Base-by-base conservation (phyloP, 2,113 vertebrate species). In the Gobio gobio region DNA sequence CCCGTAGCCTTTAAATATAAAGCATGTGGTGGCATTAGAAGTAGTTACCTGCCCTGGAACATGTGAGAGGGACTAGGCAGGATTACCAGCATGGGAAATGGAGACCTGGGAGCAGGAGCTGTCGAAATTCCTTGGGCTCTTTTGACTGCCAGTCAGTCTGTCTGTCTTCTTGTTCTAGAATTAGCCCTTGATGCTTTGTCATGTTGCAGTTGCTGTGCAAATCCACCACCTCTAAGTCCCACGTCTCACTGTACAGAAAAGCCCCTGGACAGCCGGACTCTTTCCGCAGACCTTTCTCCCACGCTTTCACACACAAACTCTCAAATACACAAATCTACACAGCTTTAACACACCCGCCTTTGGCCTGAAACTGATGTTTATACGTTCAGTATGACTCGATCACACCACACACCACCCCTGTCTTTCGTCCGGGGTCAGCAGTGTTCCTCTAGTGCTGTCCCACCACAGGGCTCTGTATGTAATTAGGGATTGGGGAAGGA, bases 51-150 rank as follows among this genome's bases (percentile, higher is more conserved):
- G 92, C 86, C 84, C 89, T 83, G 84, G 88, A 91, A 88, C 89
- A 85, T 90, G 90, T 90, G 91, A 88, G 91, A 87, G 89, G 91
- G 92, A 90, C 91, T 87, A 91, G 77, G 90, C 75, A 77, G 90
- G 93, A 93, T 94, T 92, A 92, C 87, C 22, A 83, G 72, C 47
- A 58, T 86, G 87, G 89, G 90, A 92, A 93, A 92, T 86, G 36
- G 92, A 93, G 92, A 94, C 92, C 94, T 93, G 90, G 90, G 87
- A 91, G 89, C 80, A 89, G 90, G 92, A 93, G 93, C 92, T 93
- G 93, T 91, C 87, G 91, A 93, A 56, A 94, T 94, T 94, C 93
- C 92, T 92, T 84, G 88, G 90, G 89, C 91, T 78, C 18, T 86
- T 87, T 89, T 93, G 89, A 91, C 87, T 88, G 56, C 47, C 84